Evolutionary conservation across 2,797 vertebrate species (phyloP), one percentile per base, ranked within the genome.

Genomic region (Sebastes iracundus): DNA sequence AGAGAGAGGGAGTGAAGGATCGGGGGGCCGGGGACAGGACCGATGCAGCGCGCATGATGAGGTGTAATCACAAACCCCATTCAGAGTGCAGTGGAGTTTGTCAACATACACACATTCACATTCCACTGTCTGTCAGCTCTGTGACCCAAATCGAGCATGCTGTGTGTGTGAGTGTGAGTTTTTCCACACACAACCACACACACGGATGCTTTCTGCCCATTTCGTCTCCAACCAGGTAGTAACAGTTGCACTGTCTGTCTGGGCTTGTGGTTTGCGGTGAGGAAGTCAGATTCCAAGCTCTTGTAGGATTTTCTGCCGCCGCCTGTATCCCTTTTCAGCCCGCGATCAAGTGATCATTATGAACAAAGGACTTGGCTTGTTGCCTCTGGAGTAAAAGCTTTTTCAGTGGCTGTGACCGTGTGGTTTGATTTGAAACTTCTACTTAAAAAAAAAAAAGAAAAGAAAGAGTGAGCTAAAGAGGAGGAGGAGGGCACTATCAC

Each of bases 41-140:
- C 81, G 87, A 81, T 88, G 90, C 92, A 88, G 87, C 83, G 87
- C 87, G 93, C 86, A 91, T 93, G 92, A 92, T 92, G 92, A 93
- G 93, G 90, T 93, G 95, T 95, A 96, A 96, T 95, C 94, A 93
- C 93, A 96, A 95, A 95, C 92, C 92, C 92, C 91, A 93, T 94
- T 94, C 93, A 92, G 92, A 92, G 92, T 90, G 92, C 93, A 93
- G 93, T 92, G 91, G 86, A 93, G 94, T 95, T 96, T 96, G 94
- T 95, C 95, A 96, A 94, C 92, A 95, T 93, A 94, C 90, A 95
- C 91, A 94, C 91, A 92, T 93, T 94, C 90, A 91, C 91, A 94
- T 93, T 94, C 93, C 93, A 94, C 91, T 94, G 90, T 93, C 95
- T 93, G 92, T 93, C 93, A 93, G 88, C 87, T 91, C 90, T 55